phyloP scores from a whole-genome alignment of 2,888 invertebrate genomes.

The Cantharis rufa region DNA sequence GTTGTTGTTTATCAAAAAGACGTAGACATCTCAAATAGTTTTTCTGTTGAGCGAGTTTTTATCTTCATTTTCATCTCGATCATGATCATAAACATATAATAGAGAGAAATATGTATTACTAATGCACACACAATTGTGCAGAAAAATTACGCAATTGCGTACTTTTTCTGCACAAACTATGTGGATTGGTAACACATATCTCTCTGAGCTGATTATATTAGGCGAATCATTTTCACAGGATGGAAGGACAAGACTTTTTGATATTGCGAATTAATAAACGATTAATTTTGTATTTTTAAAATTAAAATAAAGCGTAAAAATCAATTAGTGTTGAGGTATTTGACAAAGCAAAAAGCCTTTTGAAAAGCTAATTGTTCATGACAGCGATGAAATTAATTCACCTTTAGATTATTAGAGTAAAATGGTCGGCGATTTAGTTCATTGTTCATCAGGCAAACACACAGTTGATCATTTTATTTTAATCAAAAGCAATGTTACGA shows the following conservation, averaged over 20 bases:
- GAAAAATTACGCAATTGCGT: too few species aligned
- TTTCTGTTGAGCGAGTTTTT: background rate
- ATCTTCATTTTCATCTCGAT: too few species aligned
- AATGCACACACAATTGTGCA: too few species aligned
- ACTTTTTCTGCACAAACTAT: too few species aligned
- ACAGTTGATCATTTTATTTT: background rate
- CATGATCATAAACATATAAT: too few species aligned
- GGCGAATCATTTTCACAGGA: background rate
- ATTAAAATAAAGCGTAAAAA: background rate
- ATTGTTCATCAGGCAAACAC: background rate
- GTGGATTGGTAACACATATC: too few species aligned
- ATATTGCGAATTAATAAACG: background rate
- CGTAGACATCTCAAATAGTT: background rate
- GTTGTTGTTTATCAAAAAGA: background rate
- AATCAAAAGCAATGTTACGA: constrained; percentile 8
- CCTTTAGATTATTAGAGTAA: background rate
- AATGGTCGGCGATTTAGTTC: background rate
- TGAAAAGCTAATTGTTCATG: background rate
- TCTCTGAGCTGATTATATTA: too few species aligned
- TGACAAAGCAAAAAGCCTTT: background rate
- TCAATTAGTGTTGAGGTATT: background rate
- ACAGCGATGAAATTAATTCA: background rate
- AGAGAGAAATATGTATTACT: too few species aligned
- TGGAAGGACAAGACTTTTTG: background rate
- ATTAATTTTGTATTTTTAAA: background rate